Conservation (phyloP, 2,797 vertebrate species). For the Australoheros facetus region DNA sequence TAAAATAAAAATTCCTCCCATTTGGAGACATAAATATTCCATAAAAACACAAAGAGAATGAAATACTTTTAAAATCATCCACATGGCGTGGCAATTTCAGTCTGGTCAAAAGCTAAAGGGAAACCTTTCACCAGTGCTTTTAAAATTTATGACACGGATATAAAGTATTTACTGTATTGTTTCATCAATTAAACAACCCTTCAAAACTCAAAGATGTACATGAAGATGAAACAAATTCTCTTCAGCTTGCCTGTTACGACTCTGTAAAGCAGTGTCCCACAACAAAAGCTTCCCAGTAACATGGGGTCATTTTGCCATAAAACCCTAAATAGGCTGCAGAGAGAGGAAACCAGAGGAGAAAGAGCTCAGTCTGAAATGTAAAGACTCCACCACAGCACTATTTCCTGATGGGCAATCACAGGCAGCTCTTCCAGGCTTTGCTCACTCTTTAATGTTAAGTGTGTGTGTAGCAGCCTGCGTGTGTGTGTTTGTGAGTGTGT, state of each 20-base stretch:
- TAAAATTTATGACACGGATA: slow-evolving; percentile 35
- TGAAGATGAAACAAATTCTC: slow-evolving; percentile 44
- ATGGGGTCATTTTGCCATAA: slow-evolving; percentile 49
- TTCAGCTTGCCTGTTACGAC: slow-evolving; percentile 37
- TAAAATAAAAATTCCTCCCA: neutral
- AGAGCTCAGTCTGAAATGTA: slow-evolving; percentile 42
- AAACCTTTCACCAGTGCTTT: slow-evolving; percentile 17
- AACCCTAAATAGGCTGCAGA: slow-evolving; percentile 45
- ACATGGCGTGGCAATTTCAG: slow-evolving; percentile 1
- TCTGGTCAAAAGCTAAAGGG: neutral
- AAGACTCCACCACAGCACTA: slow-evolving; percentile 28
- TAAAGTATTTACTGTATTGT: slow-evolving; percentile 54
- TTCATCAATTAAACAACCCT: slow-evolving; percentile 55
- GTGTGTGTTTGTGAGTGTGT: slow-evolving; percentile 10
- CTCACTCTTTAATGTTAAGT: slow-evolving; percentile 32
- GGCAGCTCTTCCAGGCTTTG: slow-evolving; percentile 41
- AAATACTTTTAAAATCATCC: neutral
- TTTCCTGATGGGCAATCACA: slow-evolving; percentile 68
- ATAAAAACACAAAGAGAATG: neutral
- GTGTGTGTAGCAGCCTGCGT: slow-evolving; percentile 8
- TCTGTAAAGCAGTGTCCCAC: slow-evolving; percentile 56
- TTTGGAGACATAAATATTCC: neutral
- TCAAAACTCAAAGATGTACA: slow-evolving; percentile 26
- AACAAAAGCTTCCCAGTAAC: slow-evolving; percentile 65
- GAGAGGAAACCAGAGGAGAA: slow-evolving; percentile 51